phyloP scores from a whole-genome alignment of 2,888 invertebrate genomes.

The Odontocerum albicorne region DNA sequence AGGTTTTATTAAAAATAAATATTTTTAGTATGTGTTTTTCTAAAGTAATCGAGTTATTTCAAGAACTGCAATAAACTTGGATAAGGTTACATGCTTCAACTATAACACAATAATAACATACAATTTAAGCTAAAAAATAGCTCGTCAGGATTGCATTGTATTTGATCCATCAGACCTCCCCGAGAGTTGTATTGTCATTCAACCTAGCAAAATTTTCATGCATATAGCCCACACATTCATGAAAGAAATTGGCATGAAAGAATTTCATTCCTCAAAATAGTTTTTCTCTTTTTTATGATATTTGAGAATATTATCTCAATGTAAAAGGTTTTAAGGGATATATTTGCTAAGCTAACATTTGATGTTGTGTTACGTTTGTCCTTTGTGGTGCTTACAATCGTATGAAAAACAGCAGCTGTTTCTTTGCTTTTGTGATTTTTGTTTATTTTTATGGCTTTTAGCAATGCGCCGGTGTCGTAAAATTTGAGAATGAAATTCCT shows the following conservation, averaged over 20 bases:
- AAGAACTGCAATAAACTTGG: background rate
- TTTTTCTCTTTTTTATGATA: background rate
- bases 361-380: no score
- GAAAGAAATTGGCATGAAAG: slow-evolving; percentile 26
- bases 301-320: background rate
- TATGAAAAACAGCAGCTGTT: slow-evolving; percentile 30
- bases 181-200: slow-evolving; percentile 8
- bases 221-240: slow-evolving; percentile 24
- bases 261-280: slow-evolving; percentile 13
- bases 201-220: slow-evolving; percentile 26
- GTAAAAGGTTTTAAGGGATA: no score
- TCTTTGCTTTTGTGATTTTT: slow-evolving; percentile 28
- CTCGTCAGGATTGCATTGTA: no score
- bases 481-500: slow-evolving; percentile 4
- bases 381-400: slow-evolving; percentile 24
- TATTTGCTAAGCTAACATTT: no score
- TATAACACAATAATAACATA: no score
- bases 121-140: no score
- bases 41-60: no score
- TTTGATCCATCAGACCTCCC: no score
- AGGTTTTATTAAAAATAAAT: no score
- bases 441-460: slow-evolving; percentile 28
- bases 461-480: slow-evolving; percentile 28
- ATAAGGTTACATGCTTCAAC: no score
- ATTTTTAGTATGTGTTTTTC: no score